phyloP scores from a whole-genome alignment of 1,140 invertebrate genomes.

The Triops longicaudatus region DNA sequence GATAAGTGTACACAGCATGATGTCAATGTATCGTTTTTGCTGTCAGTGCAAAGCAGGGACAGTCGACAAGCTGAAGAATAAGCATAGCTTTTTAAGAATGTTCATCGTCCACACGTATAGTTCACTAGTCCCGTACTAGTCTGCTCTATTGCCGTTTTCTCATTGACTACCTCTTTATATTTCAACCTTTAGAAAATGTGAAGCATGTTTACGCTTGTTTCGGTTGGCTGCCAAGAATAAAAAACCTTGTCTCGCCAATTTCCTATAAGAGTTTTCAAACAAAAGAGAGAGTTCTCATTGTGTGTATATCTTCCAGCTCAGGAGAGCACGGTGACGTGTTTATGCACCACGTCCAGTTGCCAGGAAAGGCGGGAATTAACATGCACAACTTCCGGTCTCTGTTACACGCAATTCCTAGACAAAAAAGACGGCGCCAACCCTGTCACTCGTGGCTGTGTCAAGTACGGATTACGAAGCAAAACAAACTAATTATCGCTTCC shows the following conservation, averaged over 20 bases:
- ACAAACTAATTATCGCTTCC: neutral
- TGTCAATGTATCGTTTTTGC: too few relatives aligned
- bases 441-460: conserved; percentile 34
- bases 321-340: conserved; percentile 31
- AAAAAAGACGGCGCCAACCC: conserved; percentile 34
- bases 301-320: neutral
- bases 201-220: neutral
- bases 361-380: conserved; percentile 28
- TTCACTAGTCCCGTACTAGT: too few relatives aligned
- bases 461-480: conserved; percentile 26
- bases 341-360: conserved; percentile 34
- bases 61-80: too few relatives aligned
- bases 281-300: conserved; percentile 1
- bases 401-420: conserved; percentile 36
- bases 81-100: too few relatives aligned
- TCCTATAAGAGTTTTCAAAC: neutral
- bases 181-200: neutral
- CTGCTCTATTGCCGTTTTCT: too few relatives aligned
- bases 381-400: conserved; percentile 34
- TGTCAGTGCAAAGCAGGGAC: too few relatives aligned
- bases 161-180: neutral
- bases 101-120: too few relatives aligned
- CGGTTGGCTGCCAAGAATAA: neutral
- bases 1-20: too few relatives aligned
- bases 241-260: neutral